A percentile compares a stretch with the other conserved stretches of the same genome.
phyloP scores from a whole-genome alignment of 2,113 vertebrate species.

The Genyomyrus donnyi region DNA sequence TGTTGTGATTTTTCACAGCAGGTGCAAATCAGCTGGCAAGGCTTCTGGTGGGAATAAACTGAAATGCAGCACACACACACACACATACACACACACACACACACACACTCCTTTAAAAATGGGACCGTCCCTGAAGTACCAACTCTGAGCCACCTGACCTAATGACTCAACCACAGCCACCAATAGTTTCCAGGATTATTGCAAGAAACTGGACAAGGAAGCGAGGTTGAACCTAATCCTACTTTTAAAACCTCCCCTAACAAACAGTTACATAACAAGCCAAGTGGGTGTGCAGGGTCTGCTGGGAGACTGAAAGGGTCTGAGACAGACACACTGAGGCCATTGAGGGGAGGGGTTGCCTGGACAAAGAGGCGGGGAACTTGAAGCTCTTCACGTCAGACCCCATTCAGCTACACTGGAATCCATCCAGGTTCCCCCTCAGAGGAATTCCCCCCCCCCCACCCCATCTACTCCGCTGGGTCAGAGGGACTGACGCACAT shows the following conservation, averaged over 20 bases:
- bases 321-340: neutral
- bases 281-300: neutral
- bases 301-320: neutral
- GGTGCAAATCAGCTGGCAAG: neutral
- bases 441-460: neutral
- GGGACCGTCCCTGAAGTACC: neutral
- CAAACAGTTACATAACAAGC: neutral
- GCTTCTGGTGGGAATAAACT: neutral
- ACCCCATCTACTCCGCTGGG: too few species aligned
- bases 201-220: neutral
- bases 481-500: neutral
- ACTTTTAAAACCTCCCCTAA: neutral
- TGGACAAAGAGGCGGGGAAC: neutral
- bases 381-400: neutral
- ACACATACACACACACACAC: neutral
- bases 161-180: neutral
- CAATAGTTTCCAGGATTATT: neutral
- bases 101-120: neutral
- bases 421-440: neutral
- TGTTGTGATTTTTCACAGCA: neutral
- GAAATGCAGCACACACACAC: neutral
- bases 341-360: neutral
- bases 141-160: neutral
- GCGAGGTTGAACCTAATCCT: neutral
- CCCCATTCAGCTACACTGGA: constrained; percentile 6